phyloP scores from a whole-genome alignment of 2,113 vertebrate species.

The Laticauda laticaudata region DNA sequence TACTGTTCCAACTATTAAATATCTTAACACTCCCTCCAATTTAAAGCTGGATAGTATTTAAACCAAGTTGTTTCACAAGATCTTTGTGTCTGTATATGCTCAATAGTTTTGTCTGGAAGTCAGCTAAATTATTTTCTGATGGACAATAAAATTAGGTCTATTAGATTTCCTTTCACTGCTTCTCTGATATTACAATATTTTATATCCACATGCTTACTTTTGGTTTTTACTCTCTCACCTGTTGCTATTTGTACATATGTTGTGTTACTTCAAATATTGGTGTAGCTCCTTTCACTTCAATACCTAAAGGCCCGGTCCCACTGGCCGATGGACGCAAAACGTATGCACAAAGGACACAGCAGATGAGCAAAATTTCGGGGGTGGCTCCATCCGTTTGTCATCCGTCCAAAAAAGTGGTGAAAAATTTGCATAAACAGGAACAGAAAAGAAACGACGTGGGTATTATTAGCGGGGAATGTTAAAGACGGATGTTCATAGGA shows the following conservation, averaged over 20 bases:
- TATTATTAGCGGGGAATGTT: too few species aligned
- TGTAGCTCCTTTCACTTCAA: neutral
- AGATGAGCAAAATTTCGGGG: too few species aligned
- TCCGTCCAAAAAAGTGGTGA: too few species aligned
- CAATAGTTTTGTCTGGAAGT: neutral
- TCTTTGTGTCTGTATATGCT: neutral
- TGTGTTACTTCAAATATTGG: neutral
- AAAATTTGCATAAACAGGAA: too few species aligned
- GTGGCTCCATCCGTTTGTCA: too few species aligned
- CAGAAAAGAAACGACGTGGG: too few species aligned
- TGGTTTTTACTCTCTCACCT: neutral
- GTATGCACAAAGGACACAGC: too few species aligned
- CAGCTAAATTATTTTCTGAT: neutral
- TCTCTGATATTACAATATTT: neutral
- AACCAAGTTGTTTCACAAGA: neutral
- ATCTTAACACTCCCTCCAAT: too few species aligned
- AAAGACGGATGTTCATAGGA: too few species aligned
- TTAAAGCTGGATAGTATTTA: too few species aligned
- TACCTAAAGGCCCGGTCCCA: neutral
- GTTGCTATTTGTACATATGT: neutral
- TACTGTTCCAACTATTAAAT: too few species aligned
- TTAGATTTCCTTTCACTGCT: neutral
- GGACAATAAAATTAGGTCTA: neutral
- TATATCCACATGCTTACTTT: neutral
- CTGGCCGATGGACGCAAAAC: too few species aligned